Conservation (phyloP, 2,113 vertebrate species). For the Felis chaus region DNA sequence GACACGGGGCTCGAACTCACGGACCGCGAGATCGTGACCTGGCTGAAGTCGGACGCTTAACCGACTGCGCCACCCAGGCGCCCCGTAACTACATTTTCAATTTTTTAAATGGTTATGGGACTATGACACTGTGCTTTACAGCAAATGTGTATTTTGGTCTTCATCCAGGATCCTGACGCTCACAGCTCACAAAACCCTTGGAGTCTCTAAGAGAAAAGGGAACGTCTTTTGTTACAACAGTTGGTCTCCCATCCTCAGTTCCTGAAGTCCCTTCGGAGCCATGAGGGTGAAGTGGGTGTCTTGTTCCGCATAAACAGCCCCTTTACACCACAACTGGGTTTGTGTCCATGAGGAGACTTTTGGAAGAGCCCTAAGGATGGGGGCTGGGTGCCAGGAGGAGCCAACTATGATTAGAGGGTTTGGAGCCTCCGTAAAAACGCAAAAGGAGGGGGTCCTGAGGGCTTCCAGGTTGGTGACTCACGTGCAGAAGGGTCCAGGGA, state of each 20-base stretch:
- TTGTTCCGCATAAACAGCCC: not conserved
- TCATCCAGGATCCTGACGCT: not conserved
- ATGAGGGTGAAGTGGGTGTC: not conserved
- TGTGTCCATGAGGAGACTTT: not conserved
- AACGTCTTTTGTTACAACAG: not conserved
- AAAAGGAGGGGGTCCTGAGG: not conserved
- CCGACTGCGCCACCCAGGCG: no score
- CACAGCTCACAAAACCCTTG: not conserved
- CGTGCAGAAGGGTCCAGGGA: not conserved
- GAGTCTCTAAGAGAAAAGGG: not conserved
- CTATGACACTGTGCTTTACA: not conserved
- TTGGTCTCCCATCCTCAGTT: not conserved
- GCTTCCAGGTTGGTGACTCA: not conserved
- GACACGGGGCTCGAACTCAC: no score
- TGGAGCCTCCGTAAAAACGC: not conserved
- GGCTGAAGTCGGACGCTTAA: no score
- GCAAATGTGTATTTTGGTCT: not conserved
- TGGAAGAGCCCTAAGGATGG: not conserved
- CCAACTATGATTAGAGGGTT: not conserved
- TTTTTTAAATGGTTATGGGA: not conserved
- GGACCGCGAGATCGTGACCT: no score
- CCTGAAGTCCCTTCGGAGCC: not conserved
- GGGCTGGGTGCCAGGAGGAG: no score
- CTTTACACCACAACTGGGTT: not conserved
- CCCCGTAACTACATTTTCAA: not conserved